Evolutionary conservation across 1,140 invertebrate genomes (phyloP).

Genomic region (Papilio helenus): DNA sequence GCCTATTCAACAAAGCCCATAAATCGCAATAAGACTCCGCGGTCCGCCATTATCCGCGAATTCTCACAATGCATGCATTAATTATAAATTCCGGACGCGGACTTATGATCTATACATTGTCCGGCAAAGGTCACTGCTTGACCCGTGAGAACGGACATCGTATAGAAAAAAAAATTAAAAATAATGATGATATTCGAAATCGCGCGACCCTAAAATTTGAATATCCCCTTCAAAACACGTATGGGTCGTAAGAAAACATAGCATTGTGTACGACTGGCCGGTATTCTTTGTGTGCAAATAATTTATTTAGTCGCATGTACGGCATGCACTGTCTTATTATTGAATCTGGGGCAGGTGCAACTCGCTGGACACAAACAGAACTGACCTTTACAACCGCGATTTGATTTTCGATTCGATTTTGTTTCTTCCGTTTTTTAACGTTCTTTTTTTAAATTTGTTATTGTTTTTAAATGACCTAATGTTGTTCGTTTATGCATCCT

Average conservation of each 20-base stretch:
- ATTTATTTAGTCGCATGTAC: conserved; percentile 74
- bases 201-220: conserved; percentile 80
- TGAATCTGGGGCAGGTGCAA: conserved; percentile 68
- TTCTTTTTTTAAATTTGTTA: not conserved
- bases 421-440: not conserved
- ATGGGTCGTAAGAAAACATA: conserved; percentile 73
- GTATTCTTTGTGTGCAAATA: conserved; percentile 70
- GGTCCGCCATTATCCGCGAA: conserved; percentile 68
- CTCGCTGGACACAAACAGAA: conserved; percentile 58
- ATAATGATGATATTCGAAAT: conserved; percentile 71
- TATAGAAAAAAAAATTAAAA: conserved; percentile 60
- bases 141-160: conserved; percentile 74
- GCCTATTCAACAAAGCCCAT: conserved; percentile 61
- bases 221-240: conserved; percentile 66
- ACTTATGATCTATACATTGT: conserved; percentile 71
- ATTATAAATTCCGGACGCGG: conserved; percentile 76
- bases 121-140: conserved; percentile 75
- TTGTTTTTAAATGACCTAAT: conserved; percentile 21
- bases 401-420: conserved; percentile 19
- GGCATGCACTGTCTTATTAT: conserved; percentile 67
- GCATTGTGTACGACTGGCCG: conserved; percentile 59
- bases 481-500: not conserved
- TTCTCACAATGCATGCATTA: conserved; percentile 72
- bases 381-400: conserved; percentile 62
- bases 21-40: conserved; percentile 67